A percentile compares a stretch with the other conserved stretches of the same genome.
Conservation (phyloP, 2,888 invertebrate genomes). For the Protophormia terraenovae region DNA sequence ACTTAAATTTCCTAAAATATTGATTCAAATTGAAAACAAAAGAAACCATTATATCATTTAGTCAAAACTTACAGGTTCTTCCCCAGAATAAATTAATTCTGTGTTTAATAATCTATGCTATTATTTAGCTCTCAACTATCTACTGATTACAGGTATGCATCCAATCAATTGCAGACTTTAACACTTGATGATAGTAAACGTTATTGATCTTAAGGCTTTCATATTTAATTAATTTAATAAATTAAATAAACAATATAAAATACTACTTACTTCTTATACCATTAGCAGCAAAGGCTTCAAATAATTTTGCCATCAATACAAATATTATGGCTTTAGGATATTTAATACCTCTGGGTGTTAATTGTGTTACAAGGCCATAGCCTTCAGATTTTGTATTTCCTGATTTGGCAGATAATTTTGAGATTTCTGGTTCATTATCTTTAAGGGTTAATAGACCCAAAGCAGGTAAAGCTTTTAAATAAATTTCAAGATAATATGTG, state of each 20-base stretch:
- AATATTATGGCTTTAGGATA: conserved; percentile 80
- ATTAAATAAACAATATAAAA: background rate
- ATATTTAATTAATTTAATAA: background rate
- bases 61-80: no score
- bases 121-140: no score
- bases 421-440: conserved; percentile 43
- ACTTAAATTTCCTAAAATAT: no score
- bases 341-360: conserved; percentile 72
- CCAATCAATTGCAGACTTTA: no score
- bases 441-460: conserved; percentile 69
- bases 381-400: conserved; percentile 68
- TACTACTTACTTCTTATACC: conserved; percentile 80
- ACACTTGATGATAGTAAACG: background rate
- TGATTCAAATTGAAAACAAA: no score
- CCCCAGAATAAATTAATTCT: no score
- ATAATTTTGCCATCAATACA: conserved; percentile 78
- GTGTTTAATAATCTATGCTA: no score
- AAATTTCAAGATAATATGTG: conserved; percentile 11
- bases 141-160: no score
- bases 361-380: conserved; percentile 74
- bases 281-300: conserved; percentile 81
- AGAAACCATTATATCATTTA: no score
- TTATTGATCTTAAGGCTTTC: background rate
- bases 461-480: conserved; percentile 73
- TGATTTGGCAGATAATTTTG: conserved; percentile 25